Evolutionary conservation across 1,140 invertebrate genomes (phyloP).

Genomic region (Drosophila chauvacae): DNA sequence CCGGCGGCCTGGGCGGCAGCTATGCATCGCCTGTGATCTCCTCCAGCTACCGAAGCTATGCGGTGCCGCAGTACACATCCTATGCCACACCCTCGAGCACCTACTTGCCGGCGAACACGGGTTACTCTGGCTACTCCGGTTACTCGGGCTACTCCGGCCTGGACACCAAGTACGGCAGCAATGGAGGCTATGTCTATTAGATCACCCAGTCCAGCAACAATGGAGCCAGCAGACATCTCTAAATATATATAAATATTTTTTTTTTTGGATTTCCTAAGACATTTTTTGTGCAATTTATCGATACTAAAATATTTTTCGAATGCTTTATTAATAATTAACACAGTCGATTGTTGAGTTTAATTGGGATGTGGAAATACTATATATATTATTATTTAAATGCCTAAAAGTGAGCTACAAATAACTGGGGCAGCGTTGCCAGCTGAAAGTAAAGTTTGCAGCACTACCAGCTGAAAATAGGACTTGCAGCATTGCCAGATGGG

Average conservation of each 20-base stretch:
- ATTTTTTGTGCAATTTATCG: constrained; percentile 25
- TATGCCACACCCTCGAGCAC: constrained; percentile 57
- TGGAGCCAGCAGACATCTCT: constrained; percentile 23
- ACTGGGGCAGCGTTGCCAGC: background rate
- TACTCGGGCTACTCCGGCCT: constrained; percentile 52
- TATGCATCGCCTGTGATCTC: constrained; percentile 29
- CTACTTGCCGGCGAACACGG: constrained; percentile 53
- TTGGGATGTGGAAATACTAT: background rate
- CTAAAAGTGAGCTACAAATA: background rate
- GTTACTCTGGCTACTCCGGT: constrained; percentile 30
- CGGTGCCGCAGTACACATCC: constrained; percentile 55
- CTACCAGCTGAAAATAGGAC: background rate
- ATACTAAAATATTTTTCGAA: constrained; percentile 24
- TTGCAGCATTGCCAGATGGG: background rate
- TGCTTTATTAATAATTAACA: constrained; percentile 24
- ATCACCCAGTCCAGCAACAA: background rate
- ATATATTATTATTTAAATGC: background rate
- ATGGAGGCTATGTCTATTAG: constrained; percentile 79
- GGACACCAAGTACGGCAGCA: constrained; percentile 73
- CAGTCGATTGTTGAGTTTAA: background rate
- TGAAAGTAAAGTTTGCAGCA: background rate
- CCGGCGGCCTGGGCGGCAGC: constrained; percentile 5
- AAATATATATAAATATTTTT: background rate
- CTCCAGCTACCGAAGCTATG: constrained; percentile 57
- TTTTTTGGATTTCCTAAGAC: constrained; percentile 24